Evolutionary conservation across 1,140 invertebrate genomes (phyloP), one percentile per base, ranked within the genome.

Genomic region (Carcinoscorpius rotundicauda): DNA sequence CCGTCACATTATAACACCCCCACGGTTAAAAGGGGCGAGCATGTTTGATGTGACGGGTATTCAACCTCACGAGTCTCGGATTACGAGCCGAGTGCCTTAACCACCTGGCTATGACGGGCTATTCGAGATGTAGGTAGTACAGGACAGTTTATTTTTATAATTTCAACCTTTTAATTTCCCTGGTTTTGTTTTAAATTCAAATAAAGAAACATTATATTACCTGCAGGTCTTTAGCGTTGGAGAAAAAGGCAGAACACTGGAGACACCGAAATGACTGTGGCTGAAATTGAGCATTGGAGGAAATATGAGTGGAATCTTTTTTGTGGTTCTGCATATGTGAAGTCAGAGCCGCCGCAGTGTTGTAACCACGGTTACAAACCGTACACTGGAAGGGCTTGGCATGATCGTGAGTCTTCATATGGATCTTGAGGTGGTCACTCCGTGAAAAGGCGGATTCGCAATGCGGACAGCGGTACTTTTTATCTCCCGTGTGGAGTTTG

Each of bases 341-440:
- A 3, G 92, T 94, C 4, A 97, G 78, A 2, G 91, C 90, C 0
- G 91, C 91, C 0, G 89, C 87, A 0, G 91, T 93, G 73, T 90
- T 93, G 78, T 93, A 97, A 1, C 91, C 90, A 3, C 90, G 83
- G 73, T 92, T 93, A 78, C 93, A 97, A 48, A 91, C 83, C 6
- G 86, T 86, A 76, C 93, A 96, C 77, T 93, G 91, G 76, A 90
- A 94, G n/a, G 90, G 89, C 76, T 96, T 95, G 75, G 87, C 86
- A 65, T 87, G 89, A 76, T 96, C 91, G 73, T 97, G 93, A 0
- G 91, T 96, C 76, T 93, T 93, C 86, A 95, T 87, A 75, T 97
- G 93, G 67, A 94, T 95, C 77, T 96, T 96, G 72, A 97, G 76
- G 73, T 97, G 93, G 76, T 97, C 93, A 76, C 91, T 93, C 78